Evolutionary conservation across 2,888 invertebrate species (phyloP), one percentile per base, ranked within the genome.

Genomic region (Phlogophora meticulosa): DNA sequence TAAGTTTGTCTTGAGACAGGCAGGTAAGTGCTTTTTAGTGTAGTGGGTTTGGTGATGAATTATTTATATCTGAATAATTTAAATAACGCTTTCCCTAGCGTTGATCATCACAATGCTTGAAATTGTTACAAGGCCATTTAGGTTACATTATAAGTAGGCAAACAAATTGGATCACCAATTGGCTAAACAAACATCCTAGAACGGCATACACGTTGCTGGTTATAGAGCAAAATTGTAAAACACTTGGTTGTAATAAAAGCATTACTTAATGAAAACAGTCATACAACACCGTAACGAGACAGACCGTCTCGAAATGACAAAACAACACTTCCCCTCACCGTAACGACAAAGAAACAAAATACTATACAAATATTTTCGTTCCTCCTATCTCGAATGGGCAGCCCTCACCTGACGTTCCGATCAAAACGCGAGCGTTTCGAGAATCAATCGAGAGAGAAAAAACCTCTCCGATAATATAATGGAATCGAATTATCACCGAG

Each of bases 401-500:
- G 61, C 80, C 76, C 85, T 85, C 87, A 90, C 91, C 90, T 90
- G 90, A 78, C 84, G 84, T 71, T 80, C 83, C 80, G 77, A 85
- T 82, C 84, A 84, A 87, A 85, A 84, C 68, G 76, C 67, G 59
- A 76, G 71, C 83, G 84, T 77, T 81, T 78, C 82, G 74, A 64
- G 88, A 94, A 93, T 91, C 94, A 94, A 94, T 94, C 91, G 93
- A 91, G 87, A 88, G 90, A 90, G 90, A 92, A 93, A 74, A 93
- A 92, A 88, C 80, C 88, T 85, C 74, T 69, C 64, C 82, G 90
- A 91, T 93, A 92, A 93, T 92, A 93, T 92, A 92, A 95, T 92
- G 88, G 92, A 94, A 95, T 94, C 93, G 93, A 94, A 94, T 95
- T 94, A 95, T 95, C 93, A 90, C 90, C 84, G 85, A 90, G 91